Conservation (phyloP, 2,888 invertebrate genomes). For the Pachliopta kotzebuea region DNA sequence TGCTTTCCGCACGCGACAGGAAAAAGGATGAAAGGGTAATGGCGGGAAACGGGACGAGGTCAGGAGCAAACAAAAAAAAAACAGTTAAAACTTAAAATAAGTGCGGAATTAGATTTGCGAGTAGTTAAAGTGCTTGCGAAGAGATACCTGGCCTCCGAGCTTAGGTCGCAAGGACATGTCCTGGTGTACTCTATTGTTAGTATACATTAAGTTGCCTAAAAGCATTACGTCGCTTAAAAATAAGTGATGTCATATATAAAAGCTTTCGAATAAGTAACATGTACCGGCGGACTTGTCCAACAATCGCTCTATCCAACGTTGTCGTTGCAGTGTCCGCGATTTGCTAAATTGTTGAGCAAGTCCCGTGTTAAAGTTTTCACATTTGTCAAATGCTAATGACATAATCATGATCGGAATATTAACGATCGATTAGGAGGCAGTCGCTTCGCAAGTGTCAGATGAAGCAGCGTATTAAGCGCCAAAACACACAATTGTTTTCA, state of each 20-base stretch:
- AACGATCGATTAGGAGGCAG: constrained; percentile 20
- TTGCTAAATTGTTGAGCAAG: constrained; percentile 28
- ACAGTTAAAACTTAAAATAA: constrained; percentile 29
- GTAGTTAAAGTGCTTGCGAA: constrained; percentile 18
- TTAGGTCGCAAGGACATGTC: constrained; percentile 5
- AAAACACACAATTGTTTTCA: constrained; percentile 40
- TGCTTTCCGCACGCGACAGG: constrained; percentile 45
- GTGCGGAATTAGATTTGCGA: constrained; percentile 30
- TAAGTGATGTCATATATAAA: constrained; percentile 12
- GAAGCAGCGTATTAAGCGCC: constrained; percentile 33
- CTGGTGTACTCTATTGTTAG: constrained; percentile 20
- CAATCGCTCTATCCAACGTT: constrained; percentile 6
- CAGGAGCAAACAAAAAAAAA: constrained; percentile 36
- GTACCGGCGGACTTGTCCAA: constrained; percentile 6
- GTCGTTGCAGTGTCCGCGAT: neutral
- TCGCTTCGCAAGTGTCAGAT: constrained; percentile 27
- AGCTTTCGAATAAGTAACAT: constrained; percentile 15
- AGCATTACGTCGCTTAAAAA: constrained; percentile 20
- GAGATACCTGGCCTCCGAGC: constrained; percentile 6
- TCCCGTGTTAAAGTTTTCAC: constrained; percentile 8
- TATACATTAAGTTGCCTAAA: constrained; percentile 11
- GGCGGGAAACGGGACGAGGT: constrained; percentile 47
- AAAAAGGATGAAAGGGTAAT: constrained; percentile 39
- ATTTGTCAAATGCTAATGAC: constrained; percentile 17
- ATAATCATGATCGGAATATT: constrained; percentile 26